Percentiles rank a stretch among this genome's conserved stretches.
phyloP scores from a whole-genome alignment of 1,140 invertebrate species.

The Sminthurides bifidus region DNA sequence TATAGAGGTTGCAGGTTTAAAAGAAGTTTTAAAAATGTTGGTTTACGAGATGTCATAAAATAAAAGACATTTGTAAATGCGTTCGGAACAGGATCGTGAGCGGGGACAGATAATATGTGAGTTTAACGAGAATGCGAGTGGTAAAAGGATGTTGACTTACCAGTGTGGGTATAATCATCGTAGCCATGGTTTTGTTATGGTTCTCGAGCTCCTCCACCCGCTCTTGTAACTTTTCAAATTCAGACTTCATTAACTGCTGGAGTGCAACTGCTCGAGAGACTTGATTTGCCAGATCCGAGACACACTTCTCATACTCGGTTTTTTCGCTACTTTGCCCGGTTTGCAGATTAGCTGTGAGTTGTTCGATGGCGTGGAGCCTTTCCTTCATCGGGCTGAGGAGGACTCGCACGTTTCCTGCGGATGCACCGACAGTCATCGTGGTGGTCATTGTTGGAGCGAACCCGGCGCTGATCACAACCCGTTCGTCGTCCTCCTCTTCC shows the following conservation, averaged over 20 bases:
- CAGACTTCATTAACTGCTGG: slow-evolving; percentile 26
- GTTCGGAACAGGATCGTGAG: too few relatives aligned
- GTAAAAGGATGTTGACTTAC: too few relatives aligned
- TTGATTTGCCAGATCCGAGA: slow-evolving; percentile 23
- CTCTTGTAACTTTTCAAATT: slow-evolving; percentile 28
- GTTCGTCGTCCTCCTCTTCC: too few relatives aligned
- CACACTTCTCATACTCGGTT: slow-evolving; percentile 23
- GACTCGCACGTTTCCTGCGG: slow-evolving; percentile 11
- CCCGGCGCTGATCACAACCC: too few relatives aligned
- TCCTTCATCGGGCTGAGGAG: slow-evolving; percentile 21
- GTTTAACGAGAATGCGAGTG: too few relatives aligned
- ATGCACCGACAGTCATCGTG: too few relatives aligned
- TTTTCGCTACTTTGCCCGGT: slow-evolving; percentile 19
- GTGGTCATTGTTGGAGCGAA: too few relatives aligned
- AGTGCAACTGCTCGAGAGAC: slow-evolving; percentile 21
- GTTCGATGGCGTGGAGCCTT: slow-evolving; percentile 23
- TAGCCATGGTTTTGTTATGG: slow-evolving; percentile 31
- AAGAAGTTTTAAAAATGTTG: too few relatives aligned
- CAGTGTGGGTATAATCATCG: slow-evolving; percentile 31
- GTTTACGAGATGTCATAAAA: neutral
- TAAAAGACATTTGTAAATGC: neutral
- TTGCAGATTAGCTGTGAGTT: slow-evolving; percentile 19
- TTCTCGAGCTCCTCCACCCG: slow-evolving; percentile 25
- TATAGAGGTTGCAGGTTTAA: too few relatives aligned
- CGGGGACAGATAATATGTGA: too few relatives aligned